Evolutionary conservation across 2,888 invertebrate genomes (phyloP).

Genomic region (Acrocyrtus sp.): DNA sequence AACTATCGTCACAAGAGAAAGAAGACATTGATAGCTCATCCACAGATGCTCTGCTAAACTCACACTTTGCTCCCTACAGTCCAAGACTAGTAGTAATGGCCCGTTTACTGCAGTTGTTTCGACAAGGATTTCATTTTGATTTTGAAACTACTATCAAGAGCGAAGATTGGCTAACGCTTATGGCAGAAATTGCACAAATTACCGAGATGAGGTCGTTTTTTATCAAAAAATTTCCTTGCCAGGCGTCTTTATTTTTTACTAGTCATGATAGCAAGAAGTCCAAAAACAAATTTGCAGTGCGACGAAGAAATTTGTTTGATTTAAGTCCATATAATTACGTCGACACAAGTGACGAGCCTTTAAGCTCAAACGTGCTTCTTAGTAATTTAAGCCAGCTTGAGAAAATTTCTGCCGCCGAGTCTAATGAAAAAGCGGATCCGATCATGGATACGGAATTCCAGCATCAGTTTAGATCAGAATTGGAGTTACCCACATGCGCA

Average conservation of each 20-base stretch:
- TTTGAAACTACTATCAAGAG: constrained; percentile 40
- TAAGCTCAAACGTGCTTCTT: constrained; percentile 25
- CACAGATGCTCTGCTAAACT: too few species aligned
- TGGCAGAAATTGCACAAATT: constrained; percentile 57
- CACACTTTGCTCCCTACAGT: background rate
- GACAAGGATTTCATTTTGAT: constrained; percentile 49
- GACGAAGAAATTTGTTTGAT: constrained; percentile 47
- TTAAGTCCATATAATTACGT: constrained; percentile 31
- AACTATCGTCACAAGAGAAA: constrained; percentile 29
- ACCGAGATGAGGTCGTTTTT: constrained; percentile 48
- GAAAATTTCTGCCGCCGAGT: background rate
- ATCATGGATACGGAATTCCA: too few species aligned
- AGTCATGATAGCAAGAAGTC: constrained; percentile 29
- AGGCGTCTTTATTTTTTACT: constrained; percentile 50
- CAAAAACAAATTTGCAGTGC: constrained; percentile 5
- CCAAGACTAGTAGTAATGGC: constrained; percentile 39
- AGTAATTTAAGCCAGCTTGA: constrained; percentile 36
- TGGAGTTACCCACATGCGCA: constrained; percentile 39
- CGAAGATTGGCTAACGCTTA: constrained; percentile 50
- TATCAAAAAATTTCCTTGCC: constrained; percentile 52
- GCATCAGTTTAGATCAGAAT: constrained; percentile 21
- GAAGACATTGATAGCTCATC: background rate
- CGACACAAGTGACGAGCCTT: constrained; percentile 48
- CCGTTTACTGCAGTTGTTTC: constrained; percentile 42
- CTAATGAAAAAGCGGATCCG: background rate